A percentile compares a stretch with the other conserved stretches of the same genome.
Evolutionary conservation across 2,797 vertebrate species (phyloP).

Genomic region (Rhinella marina): DNA sequence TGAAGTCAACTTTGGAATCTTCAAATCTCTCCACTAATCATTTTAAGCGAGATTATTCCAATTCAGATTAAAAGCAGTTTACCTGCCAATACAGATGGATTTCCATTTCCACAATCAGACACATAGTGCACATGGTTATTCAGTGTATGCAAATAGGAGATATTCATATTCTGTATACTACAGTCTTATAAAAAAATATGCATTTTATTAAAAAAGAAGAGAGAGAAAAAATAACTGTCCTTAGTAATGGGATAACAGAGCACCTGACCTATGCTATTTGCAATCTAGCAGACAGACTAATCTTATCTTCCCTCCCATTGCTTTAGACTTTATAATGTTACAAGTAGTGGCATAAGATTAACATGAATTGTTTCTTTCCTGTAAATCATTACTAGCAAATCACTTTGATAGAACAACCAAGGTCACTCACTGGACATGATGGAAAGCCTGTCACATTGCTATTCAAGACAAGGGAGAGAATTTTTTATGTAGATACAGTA

Average conservation of each 20-base stretch:
- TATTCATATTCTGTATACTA: no score
- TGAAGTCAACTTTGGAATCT: no score
- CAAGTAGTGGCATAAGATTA: slow-evolving; percentile 48
- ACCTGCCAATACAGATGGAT: no score
- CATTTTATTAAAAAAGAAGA: no score
- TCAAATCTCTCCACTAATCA: no score
- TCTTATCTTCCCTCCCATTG: neutral
- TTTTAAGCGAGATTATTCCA: no score
- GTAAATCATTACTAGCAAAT: slow-evolving; percentile 52
- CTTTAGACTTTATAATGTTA: slow-evolving; percentile 31
- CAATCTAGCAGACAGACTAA: neutral
- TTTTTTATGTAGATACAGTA: slow-evolving; percentile 50
- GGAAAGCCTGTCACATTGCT: slow-evolving; percentile 55
- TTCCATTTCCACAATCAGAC: no score
- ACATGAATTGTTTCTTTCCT: slow-evolving; percentile 55
- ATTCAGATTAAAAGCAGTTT: no score
- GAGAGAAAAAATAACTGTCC: no score
- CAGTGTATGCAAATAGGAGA: no score
- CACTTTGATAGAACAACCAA: slow-evolving; percentile 52
- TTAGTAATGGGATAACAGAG: neutral
- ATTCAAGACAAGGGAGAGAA: slow-evolving; percentile 49
- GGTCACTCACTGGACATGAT: slow-evolving; percentile 60
- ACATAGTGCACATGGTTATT: no score
- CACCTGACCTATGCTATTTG: neutral
- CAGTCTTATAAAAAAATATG: no score